Evolutionary conservation across 1,140 invertebrate species (phyloP), one percentile per base, ranked within the genome.

Genomic region (Doryteuthis pealeii): DNA sequence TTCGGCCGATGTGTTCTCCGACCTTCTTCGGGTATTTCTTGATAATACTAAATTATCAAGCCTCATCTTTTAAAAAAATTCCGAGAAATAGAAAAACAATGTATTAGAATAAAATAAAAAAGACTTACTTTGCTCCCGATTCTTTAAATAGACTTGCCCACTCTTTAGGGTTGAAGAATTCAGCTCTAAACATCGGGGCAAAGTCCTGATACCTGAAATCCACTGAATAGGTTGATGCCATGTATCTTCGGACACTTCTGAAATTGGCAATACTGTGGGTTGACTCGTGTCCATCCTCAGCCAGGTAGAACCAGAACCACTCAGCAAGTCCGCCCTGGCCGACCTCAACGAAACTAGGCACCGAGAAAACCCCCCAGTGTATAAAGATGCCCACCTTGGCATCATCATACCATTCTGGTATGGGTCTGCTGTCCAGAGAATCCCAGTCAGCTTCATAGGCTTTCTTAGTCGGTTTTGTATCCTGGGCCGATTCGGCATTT

Each of bases 331-430:
- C 49, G 6, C 33, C 70, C 40, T 26, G 3, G 33, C 40, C 28
- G 22, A 22, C 33, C 31, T 75, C 28, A 18, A 76, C 77, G 71
- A 80, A 84, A 31, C 75, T 74, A 4, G 85, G 84, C 14, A 86
- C 85, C 10, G 84, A 85, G 72, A 85, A 86, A 2, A 86, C 82
- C 15, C 85, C 85, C 85, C 85, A 87, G 74, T 87, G 86, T 8
- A 87, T 74, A 78, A 87, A 87, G 54, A 87, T 87, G 12, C 86
- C 86, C n/a, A 87, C 71, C 77, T 87, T 87, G n/a, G 80, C 78
- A 8, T 86, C 79, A 65, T 87, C 86, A 70, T 81, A 87, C 86
- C 86, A 87, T 8, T 5, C n/a, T 8, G 86, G 86, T 18, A 87
- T 43, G 0, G 87, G 87, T 1, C 87, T 79, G 0, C 76, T 73